Evolutionary conservation across 2,797 vertebrate genomes (phyloP).

Genomic region (Darevskia nairensis): DNA sequence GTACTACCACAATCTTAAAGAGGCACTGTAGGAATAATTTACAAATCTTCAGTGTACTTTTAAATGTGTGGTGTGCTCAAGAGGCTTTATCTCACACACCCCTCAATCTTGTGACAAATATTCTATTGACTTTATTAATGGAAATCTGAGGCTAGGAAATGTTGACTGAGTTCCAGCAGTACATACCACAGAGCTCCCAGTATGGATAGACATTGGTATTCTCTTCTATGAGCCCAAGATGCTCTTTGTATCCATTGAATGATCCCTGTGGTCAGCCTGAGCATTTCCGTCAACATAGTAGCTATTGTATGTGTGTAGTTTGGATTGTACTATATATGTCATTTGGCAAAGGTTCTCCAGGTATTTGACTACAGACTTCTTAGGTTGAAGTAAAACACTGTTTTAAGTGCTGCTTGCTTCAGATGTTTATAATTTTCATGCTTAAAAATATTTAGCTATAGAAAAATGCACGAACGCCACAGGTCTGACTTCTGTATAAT

Average conservation of each 20-base stretch:
- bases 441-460: not conserved
- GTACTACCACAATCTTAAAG: not conserved
- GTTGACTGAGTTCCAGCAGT: not conserved
- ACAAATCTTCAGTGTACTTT: not conserved
- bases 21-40: not conserved
- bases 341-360: not conserved
- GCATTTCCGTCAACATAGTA: not conserved
- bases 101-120: not conserved
- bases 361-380: not conserved
- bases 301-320: not conserved
- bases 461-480: rapidly evolving
- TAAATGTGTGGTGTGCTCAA: not conserved
- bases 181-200: not conserved
- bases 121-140: not conserved
- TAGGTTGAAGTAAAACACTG: not conserved
- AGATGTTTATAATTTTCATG: not conserved
- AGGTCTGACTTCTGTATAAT: not conserved
- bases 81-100: not conserved
- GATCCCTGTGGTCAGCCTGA: not conserved
- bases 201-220: not conserved
- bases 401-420: not conserved
- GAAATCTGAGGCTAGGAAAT: not conserved
- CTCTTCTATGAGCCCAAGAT: not conserved
- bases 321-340: not conserved
- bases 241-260: not conserved